Conservation (phyloP, 30 jellyfish, hydroid and myxozoan species). For the Catostylus mosaicus region DNA sequence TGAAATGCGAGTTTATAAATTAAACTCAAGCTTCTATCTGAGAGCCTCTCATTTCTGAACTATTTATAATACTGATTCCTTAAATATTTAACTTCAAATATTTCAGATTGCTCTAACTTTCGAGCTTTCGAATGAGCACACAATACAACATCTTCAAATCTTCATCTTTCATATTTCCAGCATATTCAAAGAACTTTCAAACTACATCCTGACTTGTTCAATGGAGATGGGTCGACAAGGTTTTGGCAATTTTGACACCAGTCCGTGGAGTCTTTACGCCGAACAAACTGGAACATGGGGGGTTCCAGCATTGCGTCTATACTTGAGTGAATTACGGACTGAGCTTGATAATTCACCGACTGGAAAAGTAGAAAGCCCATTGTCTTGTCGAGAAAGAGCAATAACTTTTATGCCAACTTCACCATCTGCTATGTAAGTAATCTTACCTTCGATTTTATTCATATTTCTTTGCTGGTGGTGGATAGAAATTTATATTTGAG, state of each 20-base stretch:
- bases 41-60: no score
- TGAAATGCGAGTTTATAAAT: no score
- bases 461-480: no score
- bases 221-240: constrained; percentile 87
- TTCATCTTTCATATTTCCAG: constrained; percentile 10
- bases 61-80: no score
- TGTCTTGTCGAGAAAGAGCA: constrained; percentile 72
- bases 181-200: constrained; percentile 83
- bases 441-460: background rate
- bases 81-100: no score
- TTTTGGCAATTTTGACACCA: constrained; percentile 79
- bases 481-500: no score
- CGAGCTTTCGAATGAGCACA: no score
- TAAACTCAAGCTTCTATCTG: no score
- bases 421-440: background rate
- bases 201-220: constrained; percentile 82
- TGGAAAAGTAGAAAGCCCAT: constrained; percentile 51
- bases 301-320: constrained; percentile 77
- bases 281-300: constrained; percentile 98
- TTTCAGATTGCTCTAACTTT: no score
- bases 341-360: constrained; percentile 70
- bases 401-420: constrained; percentile 57
- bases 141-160: no score
- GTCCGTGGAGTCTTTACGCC: constrained; percentile 92
- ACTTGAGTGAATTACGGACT: constrained; percentile 58